Percentiles rank a stretch among this genome's conserved stretches.
phyloP scores from a whole-genome alignment of 1,140 invertebrate genomes.

The Mizuhopecten yessoensis region DNA sequence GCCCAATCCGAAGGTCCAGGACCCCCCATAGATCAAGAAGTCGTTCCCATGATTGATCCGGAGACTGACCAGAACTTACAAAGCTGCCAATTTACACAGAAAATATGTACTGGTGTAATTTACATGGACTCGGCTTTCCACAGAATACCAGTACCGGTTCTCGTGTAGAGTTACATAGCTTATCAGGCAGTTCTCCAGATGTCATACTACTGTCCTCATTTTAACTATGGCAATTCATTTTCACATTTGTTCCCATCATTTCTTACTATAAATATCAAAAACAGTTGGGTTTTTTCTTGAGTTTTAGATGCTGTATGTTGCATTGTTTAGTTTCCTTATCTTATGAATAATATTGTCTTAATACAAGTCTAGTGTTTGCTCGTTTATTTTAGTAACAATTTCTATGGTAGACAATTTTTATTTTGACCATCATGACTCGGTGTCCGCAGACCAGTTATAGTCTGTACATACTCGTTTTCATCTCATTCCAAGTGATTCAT shows the following conservation, averaged over 20 bases:
- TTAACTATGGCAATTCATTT: not conserved
- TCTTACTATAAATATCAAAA: not conserved
- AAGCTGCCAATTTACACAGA: not conserved
- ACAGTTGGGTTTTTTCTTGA: not conserved
- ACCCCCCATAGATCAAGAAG: not conserved
- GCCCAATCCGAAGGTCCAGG: not conserved
- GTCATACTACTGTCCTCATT: not conserved
- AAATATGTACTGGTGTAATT: too few relatives aligned
- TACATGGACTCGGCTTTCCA: too few relatives aligned
- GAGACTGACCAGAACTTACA: not conserved
- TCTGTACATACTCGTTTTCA: conserved; percentile 10
- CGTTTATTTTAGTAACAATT: not conserved
- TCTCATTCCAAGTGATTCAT: not conserved
- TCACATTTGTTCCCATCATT: not conserved
- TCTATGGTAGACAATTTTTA: not conserved
- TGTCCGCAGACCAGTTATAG: not conserved
- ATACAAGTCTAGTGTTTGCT: not conserved
- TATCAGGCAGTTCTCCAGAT: not conserved
- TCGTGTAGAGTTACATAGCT: too few relatives aligned
- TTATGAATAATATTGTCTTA: not conserved
- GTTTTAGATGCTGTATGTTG: not conserved
- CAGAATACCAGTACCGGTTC: too few relatives aligned
- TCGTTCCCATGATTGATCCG: not conserved
- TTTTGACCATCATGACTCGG: not conserved
- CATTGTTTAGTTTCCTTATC: not conserved